phyloP scores from a whole-genome alignment of 2,888 invertebrate genomes.

The Nematopogon swammerdamellus region DNA sequence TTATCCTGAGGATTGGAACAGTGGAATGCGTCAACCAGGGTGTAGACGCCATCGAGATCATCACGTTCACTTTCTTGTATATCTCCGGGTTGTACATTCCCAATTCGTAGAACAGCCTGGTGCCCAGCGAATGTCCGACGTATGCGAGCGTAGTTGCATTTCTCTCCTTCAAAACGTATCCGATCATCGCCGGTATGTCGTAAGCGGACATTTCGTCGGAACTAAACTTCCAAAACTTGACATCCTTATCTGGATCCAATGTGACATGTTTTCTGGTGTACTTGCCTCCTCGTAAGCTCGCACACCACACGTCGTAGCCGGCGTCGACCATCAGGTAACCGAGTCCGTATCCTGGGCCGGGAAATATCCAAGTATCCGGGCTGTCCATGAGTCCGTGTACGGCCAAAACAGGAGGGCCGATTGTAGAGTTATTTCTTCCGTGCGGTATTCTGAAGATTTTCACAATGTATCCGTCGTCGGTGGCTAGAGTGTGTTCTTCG shows the following conservation, averaged over 20 bases:
- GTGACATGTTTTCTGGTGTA: conserved; percentile 52
- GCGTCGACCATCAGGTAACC: conserved; percentile 13
- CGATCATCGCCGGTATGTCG: conserved; percentile 75
- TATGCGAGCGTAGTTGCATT: conserved; percentile 57
- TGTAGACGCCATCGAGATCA: conserved; percentile 65
- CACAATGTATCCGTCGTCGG: background rate
- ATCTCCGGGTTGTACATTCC: conserved; percentile 61
- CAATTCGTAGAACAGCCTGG: conserved; percentile 63
- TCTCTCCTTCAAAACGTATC: conserved; percentile 54
- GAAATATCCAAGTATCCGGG: conserved; percentile 3
- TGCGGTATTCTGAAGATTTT: background rate
- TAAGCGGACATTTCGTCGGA: conserved; percentile 73
- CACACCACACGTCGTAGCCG: conserved; percentile 24
- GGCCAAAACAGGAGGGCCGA: conserved; percentile 3
- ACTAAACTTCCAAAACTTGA: conserved; percentile 59
- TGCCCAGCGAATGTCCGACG: conserved; percentile 76
- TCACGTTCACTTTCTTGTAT: conserved; percentile 58
- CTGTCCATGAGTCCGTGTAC: conserved; percentile 5
- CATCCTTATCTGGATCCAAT: conserved; percentile 26
- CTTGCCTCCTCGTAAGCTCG: conserved; percentile 27
- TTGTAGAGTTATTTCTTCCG: background rate
- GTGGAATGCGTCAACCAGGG: conserved; percentile 52
- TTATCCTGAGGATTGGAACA: conserved; percentile 17
- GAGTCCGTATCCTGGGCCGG: conserved; percentile 1
- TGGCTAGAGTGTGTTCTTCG: background rate